phyloP scores from a whole-genome alignment of 2,888 invertebrate genomes.

The Parthenolecanium corni region DNA sequence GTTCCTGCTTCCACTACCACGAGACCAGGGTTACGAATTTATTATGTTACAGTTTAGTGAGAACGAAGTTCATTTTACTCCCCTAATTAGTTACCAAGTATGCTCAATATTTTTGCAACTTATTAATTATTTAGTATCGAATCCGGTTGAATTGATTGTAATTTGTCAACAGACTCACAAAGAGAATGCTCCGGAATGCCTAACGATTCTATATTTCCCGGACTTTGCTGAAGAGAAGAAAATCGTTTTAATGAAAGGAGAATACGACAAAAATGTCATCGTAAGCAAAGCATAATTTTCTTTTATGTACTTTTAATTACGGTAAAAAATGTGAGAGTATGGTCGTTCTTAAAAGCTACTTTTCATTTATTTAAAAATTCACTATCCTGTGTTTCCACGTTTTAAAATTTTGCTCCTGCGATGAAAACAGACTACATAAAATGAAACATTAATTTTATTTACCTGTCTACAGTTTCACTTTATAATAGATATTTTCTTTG shows the following conservation, averaged over 20 bases:
- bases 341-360: too few species aligned
- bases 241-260: conserved; percentile 72
- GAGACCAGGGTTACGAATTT: conserved; percentile 75
- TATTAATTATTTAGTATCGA: neutral
- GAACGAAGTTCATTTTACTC: conserved; percentile 69
- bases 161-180: conserved; percentile 47
- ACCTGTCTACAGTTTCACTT: too few species aligned
- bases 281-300: conserved; percentile 6
- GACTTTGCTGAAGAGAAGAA: conserved; percentile 59
- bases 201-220: conserved; percentile 65
- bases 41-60: conserved; percentile 62
- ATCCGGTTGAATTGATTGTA: neutral
- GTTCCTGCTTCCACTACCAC: conserved; percentile 69
- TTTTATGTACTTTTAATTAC: too few species aligned
- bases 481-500: too few species aligned
- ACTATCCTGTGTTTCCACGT: too few species aligned
- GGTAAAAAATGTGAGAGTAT: too few species aligned
- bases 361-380: too few species aligned
- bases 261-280: conserved; percentile 67
- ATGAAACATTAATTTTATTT: too few species aligned
- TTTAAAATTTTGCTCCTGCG: too few species aligned
- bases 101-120: neutral
- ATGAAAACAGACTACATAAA: too few species aligned
- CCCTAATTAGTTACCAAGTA: conserved; percentile 64
- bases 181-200: conserved; percentile 78